Percentiles rank a stretch among this genome's conserved stretches.
phyloP scores from a whole-genome alignment of 2,888 invertebrate species.

The Drosophila infuscata region DNA sequence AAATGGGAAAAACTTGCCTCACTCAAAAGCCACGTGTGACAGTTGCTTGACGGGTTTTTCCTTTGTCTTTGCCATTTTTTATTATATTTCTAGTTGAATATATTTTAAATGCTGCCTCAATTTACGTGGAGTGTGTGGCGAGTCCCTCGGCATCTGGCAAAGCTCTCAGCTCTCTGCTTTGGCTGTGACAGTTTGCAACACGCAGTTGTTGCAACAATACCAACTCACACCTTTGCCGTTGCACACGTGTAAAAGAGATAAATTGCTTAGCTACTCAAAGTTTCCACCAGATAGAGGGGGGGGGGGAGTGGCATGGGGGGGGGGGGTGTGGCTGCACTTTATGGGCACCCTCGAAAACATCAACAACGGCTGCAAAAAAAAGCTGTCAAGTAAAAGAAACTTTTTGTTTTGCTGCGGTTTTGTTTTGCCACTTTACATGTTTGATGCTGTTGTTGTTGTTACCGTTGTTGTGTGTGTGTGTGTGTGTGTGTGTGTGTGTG shows the following conservation, averaged over 20 bases:
- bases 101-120: constrained; percentile 51
- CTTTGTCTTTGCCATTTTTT: constrained; percentile 11
- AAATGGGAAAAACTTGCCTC: constrained; percentile 22
- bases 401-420: constrained; percentile 54
- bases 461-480: constrained; percentile 12
- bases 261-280: constrained; percentile 67
- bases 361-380: constrained; percentile 40
- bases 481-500: constrained; percentile 23
- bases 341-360: constrained; percentile 34
- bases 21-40: constrained; percentile 64
- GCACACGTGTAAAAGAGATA: constrained; percentile 58
- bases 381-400: constrained; percentile 69
- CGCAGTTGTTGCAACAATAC: constrained; percentile 1
- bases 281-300: neutral
- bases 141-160: constrained; percentile 3
- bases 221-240: constrained; percentile 25
- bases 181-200: constrained; percentile 45
- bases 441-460: constrained; percentile 8
- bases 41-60: constrained; percentile 48
- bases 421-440: constrained; percentile 42
- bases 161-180: constrained; percentile 36
- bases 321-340: neutral
- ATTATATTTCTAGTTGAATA: constrained; percentile 15
- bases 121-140: constrained; percentile 42
- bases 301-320: neutral